These are phyloP conservation scores for Numenius phaeopus DNA, from an alignment of 2,797 vertebrate species.

Conservation along the genomic window DNA sequence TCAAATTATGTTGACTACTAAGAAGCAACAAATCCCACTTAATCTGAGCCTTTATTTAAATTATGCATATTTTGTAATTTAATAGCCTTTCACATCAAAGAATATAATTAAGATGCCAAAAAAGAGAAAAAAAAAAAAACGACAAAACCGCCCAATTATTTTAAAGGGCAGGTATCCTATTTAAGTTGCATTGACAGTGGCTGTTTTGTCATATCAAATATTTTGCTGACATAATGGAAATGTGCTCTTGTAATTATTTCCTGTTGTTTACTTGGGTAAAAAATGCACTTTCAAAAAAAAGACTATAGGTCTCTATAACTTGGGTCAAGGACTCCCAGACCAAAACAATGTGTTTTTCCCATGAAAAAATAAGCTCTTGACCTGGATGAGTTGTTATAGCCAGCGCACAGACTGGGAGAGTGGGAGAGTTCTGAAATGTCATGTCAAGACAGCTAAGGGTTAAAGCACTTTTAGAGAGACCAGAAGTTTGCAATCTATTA, in stretches of 20 bases:
- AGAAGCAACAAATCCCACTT: background rate
- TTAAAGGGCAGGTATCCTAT: background rate
- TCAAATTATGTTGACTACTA: background rate
- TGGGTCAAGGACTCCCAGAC: background rate
- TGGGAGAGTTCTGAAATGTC: background rate
- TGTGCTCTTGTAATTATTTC: background rate
- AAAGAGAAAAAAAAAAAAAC: background rate
- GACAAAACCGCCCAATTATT: background rate
- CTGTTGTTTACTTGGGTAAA: background rate
- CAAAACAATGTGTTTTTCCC: background rate
- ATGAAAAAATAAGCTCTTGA: background rate
- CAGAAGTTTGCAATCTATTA: background rate
- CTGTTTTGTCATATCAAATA: background rate
- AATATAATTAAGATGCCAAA: conserved; percentile 1
- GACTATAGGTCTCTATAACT: background rate
- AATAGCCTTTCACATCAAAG: background rate
- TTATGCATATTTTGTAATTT: background rate
- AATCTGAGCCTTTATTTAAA: background rate
- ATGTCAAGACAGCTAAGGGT: background rate
- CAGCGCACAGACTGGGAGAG: background rate
- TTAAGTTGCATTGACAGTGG: background rate
- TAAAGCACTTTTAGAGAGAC: background rate
- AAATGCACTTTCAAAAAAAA: background rate
- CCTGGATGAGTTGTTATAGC: background rate
- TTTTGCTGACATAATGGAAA: background rate